Percentiles rank a stretch among this genome's conserved stretches.
Evolutionary conservation across 1,140 invertebrate species (phyloP).

Genomic region (Paracyclopina nana): DNA sequence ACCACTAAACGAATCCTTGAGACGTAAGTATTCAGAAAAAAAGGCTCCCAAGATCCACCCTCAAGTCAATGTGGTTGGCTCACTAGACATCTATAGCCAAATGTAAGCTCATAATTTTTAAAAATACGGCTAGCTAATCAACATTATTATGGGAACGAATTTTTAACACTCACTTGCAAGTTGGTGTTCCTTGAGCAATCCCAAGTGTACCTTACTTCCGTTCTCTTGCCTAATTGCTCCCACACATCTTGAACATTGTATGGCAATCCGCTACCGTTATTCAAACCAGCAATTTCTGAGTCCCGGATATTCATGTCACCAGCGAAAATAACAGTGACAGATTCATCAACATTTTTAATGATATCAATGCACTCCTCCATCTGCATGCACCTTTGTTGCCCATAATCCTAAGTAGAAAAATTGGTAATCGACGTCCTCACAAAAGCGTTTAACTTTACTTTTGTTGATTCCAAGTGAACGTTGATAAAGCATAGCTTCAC

Average conservation of each 20-base stretch:
- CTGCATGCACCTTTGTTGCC: neutral
- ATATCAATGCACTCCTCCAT: neutral
- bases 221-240: slow-evolving; percentile 32
- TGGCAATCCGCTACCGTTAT: slow-evolving; percentile 31
- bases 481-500: slow-evolving; percentile 32
- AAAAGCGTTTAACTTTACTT: slow-evolving; percentile 17
- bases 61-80: too few species aligned
- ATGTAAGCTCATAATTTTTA: too few species aligned
- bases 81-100: too few species aligned
- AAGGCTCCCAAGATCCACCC: too few species aligned
- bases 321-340: slow-evolving; percentile 13
- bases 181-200: slow-evolving; percentile 27
- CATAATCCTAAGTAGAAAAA: slow-evolving; percentile 8
- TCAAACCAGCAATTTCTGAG: slow-evolving; percentile 25
- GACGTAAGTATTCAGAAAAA: too few species aligned
- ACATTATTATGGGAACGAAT: too few species aligned
- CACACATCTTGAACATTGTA: slow-evolving; percentile 32
- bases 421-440: neutral
- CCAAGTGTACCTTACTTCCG: slow-evolving; percentile 37
- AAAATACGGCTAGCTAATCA: too few species aligned
- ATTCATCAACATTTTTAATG: neutral
- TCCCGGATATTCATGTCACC: slow-evolving; percentile 16
- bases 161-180: slow-evolving; percentile 23
- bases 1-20: too few species aligned
- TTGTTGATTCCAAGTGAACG: slow-evolving; percentile 38